These are phyloP conservation scores for Ceratina japonica DNA, from an alignment of 1,140 invertebrate genomes.

Conservation along the genomic window DNA sequence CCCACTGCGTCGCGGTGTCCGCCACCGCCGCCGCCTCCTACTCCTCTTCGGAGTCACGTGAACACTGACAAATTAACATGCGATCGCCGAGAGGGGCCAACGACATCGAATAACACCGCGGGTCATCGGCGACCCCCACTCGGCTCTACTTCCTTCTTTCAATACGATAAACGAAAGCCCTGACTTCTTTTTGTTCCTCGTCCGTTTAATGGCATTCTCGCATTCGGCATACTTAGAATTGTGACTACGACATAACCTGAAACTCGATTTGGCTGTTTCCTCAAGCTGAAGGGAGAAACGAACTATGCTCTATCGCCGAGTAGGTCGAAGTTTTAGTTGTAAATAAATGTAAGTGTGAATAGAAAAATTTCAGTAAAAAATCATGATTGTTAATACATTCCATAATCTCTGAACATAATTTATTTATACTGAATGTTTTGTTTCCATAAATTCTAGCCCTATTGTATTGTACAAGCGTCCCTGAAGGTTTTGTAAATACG, in stretches of 20 bases:
- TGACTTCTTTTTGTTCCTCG: background rate
- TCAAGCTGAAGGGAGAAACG: background rate
- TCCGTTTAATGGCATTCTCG: conserved; percentile 28
- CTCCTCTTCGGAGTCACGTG: conserved; percentile 54
- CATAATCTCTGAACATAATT: too few species aligned
- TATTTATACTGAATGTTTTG: too few species aligned
- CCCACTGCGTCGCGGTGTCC: background rate
- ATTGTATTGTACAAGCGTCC: background rate
- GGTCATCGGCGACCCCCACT: conserved; percentile 49
- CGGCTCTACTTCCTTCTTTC: background rate
- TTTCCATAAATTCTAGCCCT: too few species aligned
- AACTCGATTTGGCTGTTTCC: background rate
- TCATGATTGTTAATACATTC: too few species aligned
- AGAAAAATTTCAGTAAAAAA: too few species aligned
- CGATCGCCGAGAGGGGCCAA: conserved; percentile 66
- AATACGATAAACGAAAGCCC: conserved; percentile 35
- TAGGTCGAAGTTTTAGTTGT: too few species aligned
- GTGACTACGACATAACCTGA: conserved; percentile 26
- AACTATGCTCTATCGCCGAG: too few species aligned
- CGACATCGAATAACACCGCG: conserved; percentile 70
- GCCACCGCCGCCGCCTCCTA: background rate
- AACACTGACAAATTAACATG: conserved; percentile 66
- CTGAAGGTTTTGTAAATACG: background rate
- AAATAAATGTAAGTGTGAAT: too few species aligned
- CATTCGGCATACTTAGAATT: conserved; percentile 49